Evolutionary conservation across 2,888 invertebrate species (phyloP).

Genomic region (Dorcus hopei): DNA sequence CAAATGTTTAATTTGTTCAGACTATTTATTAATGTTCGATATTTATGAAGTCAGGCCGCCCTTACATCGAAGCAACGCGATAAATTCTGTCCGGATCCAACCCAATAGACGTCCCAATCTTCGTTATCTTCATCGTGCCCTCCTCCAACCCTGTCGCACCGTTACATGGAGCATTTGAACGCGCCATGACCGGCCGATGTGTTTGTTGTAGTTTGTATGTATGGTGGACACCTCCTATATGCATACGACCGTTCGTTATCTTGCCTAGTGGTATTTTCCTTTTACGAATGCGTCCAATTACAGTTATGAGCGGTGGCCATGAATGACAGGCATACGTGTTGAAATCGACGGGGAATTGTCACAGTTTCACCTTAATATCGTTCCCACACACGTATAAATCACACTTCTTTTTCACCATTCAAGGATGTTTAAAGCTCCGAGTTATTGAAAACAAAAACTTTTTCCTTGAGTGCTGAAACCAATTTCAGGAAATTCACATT

Average conservation of each 20-base stretch:
- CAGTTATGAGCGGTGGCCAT: slow-evolving; percentile 35
- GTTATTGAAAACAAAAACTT: no score
- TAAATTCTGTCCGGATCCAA: slow-evolving; percentile 33
- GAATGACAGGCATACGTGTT: no score
- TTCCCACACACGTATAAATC: no score
- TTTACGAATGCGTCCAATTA: slow-evolving; percentile 38
- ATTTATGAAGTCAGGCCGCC: slow-evolving; percentile 40
- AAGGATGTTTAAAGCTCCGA: no score
- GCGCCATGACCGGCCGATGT: background rate
- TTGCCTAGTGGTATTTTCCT: slow-evolving; percentile 36
- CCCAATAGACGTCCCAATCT: slow-evolving; percentile 30
- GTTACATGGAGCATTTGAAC: background rate
- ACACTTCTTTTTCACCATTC: no score
- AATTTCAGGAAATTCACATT: no score
- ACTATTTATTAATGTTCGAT: slow-evolving; percentile 44
- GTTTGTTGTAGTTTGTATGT: no score
- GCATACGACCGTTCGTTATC: no score
- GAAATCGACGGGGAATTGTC: no score
- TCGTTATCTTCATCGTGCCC: slow-evolving; percentile 19
- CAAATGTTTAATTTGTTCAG: slow-evolving; percentile 45
- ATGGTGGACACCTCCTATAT: no score
- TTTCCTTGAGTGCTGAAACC: no score
- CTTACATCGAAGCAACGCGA: slow-evolving; percentile 32
- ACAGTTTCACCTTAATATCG: no score
- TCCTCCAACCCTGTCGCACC: slow-evolving; percentile 8